These are phyloP conservation scores for Pelagia noctiluca DNA, from an alignment of 30 jellyfish, hydroid and myxozoan genomes.

Conservation along the genomic window DNA sequence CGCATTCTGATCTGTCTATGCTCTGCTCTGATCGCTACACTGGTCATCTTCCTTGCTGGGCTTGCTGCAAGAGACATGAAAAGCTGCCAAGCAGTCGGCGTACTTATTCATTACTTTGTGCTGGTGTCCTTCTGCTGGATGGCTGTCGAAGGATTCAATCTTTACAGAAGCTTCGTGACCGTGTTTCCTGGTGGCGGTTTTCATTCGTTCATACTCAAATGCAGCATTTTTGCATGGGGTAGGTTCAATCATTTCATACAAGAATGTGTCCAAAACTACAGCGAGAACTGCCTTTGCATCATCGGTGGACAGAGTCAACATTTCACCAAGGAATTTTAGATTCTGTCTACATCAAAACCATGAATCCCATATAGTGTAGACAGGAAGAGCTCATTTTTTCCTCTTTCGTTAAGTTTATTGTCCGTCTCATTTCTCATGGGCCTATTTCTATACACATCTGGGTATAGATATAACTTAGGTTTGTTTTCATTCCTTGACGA, in stretches of 20 bases:
- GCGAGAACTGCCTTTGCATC: too few relatives aligned
- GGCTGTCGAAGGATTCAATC: conserved; percentile 91
- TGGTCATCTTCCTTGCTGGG: conserved; percentile 70
- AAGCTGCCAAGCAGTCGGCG: conserved; percentile 79
- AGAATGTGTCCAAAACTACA: too few relatives aligned
- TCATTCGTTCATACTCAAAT: conserved; percentile 38
- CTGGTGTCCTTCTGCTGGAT: conserved; percentile 84
- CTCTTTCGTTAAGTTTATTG: too few relatives aligned
- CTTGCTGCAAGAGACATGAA: conserved; percentile 71
- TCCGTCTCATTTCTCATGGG: too few relatives aligned
- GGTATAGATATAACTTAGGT: too few relatives aligned
- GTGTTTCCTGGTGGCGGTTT: conserved; percentile 39
- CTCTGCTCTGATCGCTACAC: conserved; percentile 55
- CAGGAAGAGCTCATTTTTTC: too few relatives aligned
- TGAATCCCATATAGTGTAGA: too few relatives aligned
- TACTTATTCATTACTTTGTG: conserved; percentile 83
- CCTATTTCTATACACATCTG: too few relatives aligned
- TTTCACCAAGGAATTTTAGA: too few relatives aligned
- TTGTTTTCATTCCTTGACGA: too few relatives aligned
- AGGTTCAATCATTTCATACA: conserved; percentile 21
- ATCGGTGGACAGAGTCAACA: too few relatives aligned
- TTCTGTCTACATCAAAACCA: too few relatives aligned
- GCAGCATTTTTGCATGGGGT: conserved; percentile 95
- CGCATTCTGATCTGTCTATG: conserved; percentile 80
- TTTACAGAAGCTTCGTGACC: conserved; percentile 80